Evolutionary conservation across 2,113 vertebrate genomes (phyloP).

Genomic region (Isurus oxyrinchus): DNA sequence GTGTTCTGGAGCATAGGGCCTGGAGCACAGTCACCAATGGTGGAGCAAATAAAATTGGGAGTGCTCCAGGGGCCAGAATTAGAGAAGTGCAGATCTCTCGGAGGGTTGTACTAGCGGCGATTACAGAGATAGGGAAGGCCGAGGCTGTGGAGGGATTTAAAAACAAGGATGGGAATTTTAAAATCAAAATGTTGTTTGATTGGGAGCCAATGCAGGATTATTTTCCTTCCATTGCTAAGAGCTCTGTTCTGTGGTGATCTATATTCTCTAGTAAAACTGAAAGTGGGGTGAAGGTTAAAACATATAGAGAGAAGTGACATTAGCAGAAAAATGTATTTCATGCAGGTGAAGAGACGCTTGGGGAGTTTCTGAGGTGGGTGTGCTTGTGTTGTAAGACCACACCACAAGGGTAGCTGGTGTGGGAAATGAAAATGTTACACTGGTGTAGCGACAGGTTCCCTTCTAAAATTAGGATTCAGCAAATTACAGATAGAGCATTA

Average conservation of each 20-base stretch:
- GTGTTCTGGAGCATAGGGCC: not conserved
- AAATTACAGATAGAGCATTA: not conserved
- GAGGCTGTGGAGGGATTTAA: not conserved
- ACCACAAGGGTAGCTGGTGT: not conserved
- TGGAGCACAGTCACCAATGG: not conserved
- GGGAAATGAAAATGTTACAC: not conserved
- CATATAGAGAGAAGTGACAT: not conserved
- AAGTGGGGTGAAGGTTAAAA: not conserved
- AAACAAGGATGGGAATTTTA: not conserved
- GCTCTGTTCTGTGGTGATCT: not conserved
- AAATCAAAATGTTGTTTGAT: not conserved
- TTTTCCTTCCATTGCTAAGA: not conserved
- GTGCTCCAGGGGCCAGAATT: not conserved
- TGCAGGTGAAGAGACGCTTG: not conserved
- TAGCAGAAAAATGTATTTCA: not conserved
- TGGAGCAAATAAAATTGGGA: not conserved
- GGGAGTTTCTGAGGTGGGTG: not conserved
- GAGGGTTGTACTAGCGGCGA: not conserved
- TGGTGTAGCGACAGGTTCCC: not conserved
- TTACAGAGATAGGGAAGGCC: not conserved
- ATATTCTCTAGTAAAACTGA: not conserved
- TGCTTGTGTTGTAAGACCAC: not conserved
- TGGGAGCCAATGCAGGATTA: not conserved
- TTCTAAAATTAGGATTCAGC: not conserved
- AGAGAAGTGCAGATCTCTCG: not conserved